These are phyloP conservation scores for Acromyrmex charruanus DNA, from an alignment of 1,140 invertebrate genomes.

Conservation along the genomic window DNA sequence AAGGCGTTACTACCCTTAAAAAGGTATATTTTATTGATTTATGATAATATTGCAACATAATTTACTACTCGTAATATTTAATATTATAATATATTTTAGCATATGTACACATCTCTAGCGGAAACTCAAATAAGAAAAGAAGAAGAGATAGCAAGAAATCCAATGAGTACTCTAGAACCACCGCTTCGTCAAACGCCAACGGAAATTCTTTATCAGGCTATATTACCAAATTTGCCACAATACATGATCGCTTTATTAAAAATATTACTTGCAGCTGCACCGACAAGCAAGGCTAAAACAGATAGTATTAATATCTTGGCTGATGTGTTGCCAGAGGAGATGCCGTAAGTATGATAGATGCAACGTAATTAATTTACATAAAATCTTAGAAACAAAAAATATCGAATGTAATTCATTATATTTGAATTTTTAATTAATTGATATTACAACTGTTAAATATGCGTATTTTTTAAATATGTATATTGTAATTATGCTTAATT, in stretches of 20 bases:
- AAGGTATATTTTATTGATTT: constrained; percentile 82
- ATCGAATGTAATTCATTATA: background rate
- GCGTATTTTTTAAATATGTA: constrained; percentile 25
- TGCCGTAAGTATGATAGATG: constrained; percentile 90
- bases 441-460: constrained; percentile 42
- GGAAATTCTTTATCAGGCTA: constrained; percentile 96
- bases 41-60: background rate
- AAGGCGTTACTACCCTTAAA: constrained; percentile 96
- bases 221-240: constrained; percentile 97
- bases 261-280: constrained; percentile 98
- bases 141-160: constrained; percentile 93
- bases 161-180: constrained; percentile 89
- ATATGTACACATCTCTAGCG: constrained; percentile 94
- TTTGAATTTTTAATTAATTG: constrained; percentile 19
- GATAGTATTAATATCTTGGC: constrained; percentile 99
- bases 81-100: constrained; percentile 84
- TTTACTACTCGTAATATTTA: constrained; percentile 3
- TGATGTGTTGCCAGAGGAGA: constrained; percentile 98
- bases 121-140: constrained; percentile 95
- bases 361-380: background rate
- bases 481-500: constrained; percentile 15
- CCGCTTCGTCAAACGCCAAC: constrained; percentile 90
- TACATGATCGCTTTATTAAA: constrained; percentile 99
- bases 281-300: constrained; percentile 98
- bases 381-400: background rate